Percentiles rank a stretch among this genome's conserved stretches.
Conservation (phyloP, 2,888 invertebrate species). For the Hydrotaea diabolus region DNA sequence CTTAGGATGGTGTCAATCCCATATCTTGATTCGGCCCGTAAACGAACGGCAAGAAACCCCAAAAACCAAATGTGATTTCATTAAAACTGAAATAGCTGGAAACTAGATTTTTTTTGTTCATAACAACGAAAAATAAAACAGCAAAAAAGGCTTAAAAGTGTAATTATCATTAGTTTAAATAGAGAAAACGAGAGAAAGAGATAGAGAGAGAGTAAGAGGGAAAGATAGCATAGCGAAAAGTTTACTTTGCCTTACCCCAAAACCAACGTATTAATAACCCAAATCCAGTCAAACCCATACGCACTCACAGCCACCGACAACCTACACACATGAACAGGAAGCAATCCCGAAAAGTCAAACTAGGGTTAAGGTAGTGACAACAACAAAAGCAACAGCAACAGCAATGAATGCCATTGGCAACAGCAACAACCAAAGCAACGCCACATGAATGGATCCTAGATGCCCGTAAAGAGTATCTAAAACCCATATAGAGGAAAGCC, state of each 20-base stretch:
- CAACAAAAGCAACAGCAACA: conserved; percentile 1
- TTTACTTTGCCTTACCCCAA: background rate
- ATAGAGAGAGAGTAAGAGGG: too few relatives aligned
- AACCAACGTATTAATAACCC: conserved; percentile 43
- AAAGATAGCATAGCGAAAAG: too few relatives aligned
- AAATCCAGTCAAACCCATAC: conserved; percentile 35
- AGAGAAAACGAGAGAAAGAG: conserved; percentile 16
- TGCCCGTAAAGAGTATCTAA: background rate
- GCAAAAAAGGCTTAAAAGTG: conserved; percentile 35
- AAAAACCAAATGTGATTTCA: conserved; percentile 15
- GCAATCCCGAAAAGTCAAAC: conserved; percentile 15
- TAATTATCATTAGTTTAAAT: conserved; percentile 46
- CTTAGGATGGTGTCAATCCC: conserved; percentile 20
- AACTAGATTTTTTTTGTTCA: conserved; percentile 25
- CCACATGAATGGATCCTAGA: background rate
- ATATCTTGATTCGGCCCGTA: background rate
- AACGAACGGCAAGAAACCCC: conserved; percentile 6
- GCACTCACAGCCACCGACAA: too few relatives aligned
- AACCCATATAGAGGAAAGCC: conserved; percentile 12
- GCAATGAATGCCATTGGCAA: conserved; percentile 32
- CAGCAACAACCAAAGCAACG: background rate
- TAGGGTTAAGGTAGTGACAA: conserved; percentile 38
- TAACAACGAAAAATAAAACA: conserved; percentile 43
- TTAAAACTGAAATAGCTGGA: conserved; percentile 31
- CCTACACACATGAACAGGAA: background rate